Conservation (phyloP, 1,140 invertebrate species). For the Drosophila biarmipes region DNA sequence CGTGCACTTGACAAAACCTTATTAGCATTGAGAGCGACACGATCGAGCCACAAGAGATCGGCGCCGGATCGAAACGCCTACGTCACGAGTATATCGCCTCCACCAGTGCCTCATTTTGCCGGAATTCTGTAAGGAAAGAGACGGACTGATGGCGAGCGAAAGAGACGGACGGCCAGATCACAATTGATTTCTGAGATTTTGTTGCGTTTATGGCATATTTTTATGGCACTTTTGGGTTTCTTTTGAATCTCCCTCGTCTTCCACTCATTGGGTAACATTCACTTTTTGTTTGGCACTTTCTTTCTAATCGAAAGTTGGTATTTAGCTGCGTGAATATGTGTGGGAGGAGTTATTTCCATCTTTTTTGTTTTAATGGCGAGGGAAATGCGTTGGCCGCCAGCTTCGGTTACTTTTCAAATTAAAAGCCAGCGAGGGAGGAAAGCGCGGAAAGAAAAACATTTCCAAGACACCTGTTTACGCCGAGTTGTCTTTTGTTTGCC, state of each 20-base stretch:
- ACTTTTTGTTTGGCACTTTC: conserved; percentile 79
- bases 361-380: not conserved
- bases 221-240: conserved; percentile 56
- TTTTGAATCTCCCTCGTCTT: conserved; percentile 38
- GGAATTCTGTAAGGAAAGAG: conserved; percentile 34
- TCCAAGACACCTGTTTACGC: conserved; percentile 43
- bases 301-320: conserved; percentile 74
- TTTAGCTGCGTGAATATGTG: conserved; percentile 36
- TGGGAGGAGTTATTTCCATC: conserved; percentile 16
- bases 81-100: conserved; percentile 26
- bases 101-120: conserved; percentile 7
- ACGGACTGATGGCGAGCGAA: not conserved
- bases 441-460: conserved; percentile 36
- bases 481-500: conserved; percentile 37
- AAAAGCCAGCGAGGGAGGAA: conserved; percentile 47
- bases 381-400: conserved; percentile 50
- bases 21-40: conserved; percentile 32
- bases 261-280: conserved; percentile 59
- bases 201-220: conserved; percentile 58
- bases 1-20: conserved; percentile 18
- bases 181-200: conserved; percentile 51
- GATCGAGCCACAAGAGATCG: conserved; percentile 29
- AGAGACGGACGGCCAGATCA: conserved; percentile 19
- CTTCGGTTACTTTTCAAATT: conserved; percentile 65
- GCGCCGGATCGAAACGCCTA: conserved; percentile 42